Evolutionary conservation across 2,888 invertebrate genomes (phyloP), one percentile per base, ranked within the genome.

Genomic region (Rotaria macrura): DNA sequence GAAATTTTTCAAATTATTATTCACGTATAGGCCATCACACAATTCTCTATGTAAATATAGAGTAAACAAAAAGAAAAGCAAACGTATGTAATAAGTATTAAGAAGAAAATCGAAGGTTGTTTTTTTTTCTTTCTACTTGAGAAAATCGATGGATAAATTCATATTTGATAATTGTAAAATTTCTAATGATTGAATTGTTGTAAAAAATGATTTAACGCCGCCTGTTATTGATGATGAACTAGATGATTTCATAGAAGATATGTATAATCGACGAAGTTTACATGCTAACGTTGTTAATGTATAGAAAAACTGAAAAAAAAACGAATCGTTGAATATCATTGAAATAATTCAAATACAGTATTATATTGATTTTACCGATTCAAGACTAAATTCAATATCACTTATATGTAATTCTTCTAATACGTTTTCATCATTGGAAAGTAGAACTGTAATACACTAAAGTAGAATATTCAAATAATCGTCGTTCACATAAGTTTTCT

Each of bases 371-470:
- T n/a, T 79, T 79, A 79, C 79, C 9, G 43, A 43, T 43, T 79
- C 79, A 25, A 79, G 25, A 79, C 43, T 43, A 43, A 79, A 79
- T 43, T 79, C 79, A 43, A 43, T 43, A 43, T 79, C 79, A 79
- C 79, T 43, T 43, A 79, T 43, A n/a, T 79, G 79, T 43, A 79
- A 79, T 79, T 79, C 79, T 79, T 79, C 79, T 43, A 79, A n/a
- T 4, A 43, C 20, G 43, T 79, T 79, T 14, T 79, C 79, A 79
- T 25, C 34, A 43, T 43, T 79, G 43, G 79, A 79, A 79, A 79
- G 43, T 43, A 79, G 12, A 40, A 79, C 9, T 25, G 79, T 43
- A 43, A 79, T n/a, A 79, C 43, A 40, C 79, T 79, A 43, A 79
- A 14, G 34, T 43, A 38, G 20, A 65, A 25, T 7, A 74, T 74